Conservation (phyloP, 1,140 invertebrate genomes). For the Dreissena polymorpha region DNA sequence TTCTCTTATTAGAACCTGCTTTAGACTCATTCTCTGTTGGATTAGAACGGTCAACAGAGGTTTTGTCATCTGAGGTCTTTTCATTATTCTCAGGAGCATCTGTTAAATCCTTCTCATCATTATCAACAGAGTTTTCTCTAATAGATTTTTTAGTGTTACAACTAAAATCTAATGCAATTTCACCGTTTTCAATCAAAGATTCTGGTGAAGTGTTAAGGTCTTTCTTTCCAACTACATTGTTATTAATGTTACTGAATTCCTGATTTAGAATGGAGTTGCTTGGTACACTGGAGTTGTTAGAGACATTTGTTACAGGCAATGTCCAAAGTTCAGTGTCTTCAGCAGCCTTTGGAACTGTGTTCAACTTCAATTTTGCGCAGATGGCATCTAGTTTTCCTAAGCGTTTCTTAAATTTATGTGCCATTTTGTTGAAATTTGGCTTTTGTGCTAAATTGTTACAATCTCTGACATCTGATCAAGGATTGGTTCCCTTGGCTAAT, state of each 20-base stretch:
- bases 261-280: background rate
- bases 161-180: constrained; percentile 31
- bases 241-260: constrained; percentile 22
- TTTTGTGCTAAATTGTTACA: no score
- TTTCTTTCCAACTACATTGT: constrained; percentile 46
- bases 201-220: constrained; percentile 31
- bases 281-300: background rate
- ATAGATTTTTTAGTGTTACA: background rate
- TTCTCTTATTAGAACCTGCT: constrained; percentile 50
- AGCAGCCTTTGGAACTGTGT: constrained; percentile 16
- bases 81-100: constrained; percentile 11
- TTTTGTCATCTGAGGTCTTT: background rate
- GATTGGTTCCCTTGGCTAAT: no score
- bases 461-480: no score
- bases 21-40: background rate
- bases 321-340: background rate
- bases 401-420: constrained; percentile 41
- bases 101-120: constrained; percentile 11
- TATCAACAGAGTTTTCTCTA: background rate
- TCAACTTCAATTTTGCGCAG: constrained; percentile 72
- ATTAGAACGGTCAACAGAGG: background rate
- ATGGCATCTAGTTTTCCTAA: constrained; percentile 73
- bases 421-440: constrained; percentile 15
- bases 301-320: no score
- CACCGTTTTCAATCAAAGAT: background rate